A percentile compares a stretch with the other conserved stretches of the same genome.
phyloP scores from a whole-genome alignment of 1,140 invertebrate species.

The Aphaenogaster ashmeadi region DNA sequence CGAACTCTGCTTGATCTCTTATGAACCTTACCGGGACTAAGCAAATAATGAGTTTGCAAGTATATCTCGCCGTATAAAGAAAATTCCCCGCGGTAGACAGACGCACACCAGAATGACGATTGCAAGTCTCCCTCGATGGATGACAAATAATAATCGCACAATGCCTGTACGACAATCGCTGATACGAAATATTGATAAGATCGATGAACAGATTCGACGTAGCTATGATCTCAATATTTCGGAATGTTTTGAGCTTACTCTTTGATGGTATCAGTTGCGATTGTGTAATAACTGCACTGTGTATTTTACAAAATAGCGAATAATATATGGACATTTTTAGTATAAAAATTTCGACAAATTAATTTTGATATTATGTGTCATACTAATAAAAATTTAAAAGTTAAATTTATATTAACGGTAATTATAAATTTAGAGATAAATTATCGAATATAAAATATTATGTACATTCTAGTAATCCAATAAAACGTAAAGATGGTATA shows the following conservation, averaged over 20 bases:
- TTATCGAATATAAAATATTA: neutral
- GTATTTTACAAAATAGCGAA: neutral
- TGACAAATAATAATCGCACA: constrained; percentile 44
- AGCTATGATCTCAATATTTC: neutral
- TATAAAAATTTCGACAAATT: neutral
- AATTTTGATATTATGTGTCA: neutral
- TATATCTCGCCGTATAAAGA: constrained; percentile 28
- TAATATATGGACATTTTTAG: neutral
- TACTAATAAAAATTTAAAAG: neutral
- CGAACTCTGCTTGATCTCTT: neutral
- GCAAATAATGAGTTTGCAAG: constrained; percentile 45
- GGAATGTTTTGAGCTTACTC: neutral
- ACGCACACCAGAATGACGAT: neutral
- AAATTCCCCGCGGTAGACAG: neutral
- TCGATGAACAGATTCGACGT: constrained; percentile 24
- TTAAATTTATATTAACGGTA: neutral
- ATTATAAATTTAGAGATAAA: neutral
- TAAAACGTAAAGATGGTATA: neutral
- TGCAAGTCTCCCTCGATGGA: neutral
- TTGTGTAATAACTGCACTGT: constrained; percentile 11
- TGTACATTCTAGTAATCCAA: neutral
- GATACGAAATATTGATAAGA: constrained; percentile 50
- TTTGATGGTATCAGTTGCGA: neutral
- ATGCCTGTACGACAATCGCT: neutral
- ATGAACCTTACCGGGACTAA: constrained; percentile 24